Conservation (phyloP, 2,797 vertebrate genomes). For the Typhlichthys eigenmanni region DNA sequence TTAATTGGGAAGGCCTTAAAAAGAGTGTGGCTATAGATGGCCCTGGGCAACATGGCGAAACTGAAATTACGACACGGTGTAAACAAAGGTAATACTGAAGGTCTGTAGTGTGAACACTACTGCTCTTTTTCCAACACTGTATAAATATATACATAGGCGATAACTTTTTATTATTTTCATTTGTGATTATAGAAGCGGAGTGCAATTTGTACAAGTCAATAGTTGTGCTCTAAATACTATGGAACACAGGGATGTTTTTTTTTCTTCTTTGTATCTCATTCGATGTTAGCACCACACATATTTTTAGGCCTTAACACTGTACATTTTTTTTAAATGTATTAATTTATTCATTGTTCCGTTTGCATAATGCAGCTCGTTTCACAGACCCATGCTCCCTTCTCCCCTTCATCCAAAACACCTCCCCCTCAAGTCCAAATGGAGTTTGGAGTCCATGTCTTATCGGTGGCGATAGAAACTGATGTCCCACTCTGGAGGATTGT, state of each 20-base stretch:
- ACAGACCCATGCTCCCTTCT: conserved; percentile 78
- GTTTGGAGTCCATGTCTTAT: conserved; percentile 83
- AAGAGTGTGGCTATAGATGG: conserved; percentile 90
- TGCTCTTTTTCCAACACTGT: conserved; percentile 88
- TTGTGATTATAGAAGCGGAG: conserved; percentile 99
- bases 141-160: conserved; percentile 99
- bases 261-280: conserved; percentile 43
- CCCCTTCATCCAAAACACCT: conserved; percentile 11
- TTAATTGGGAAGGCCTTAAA: conserved; percentile 86
- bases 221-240: conserved; percentile 99
- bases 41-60: conserved; percentile 81
- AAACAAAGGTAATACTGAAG: conserved; percentile 84
- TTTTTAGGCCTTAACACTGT: conserved; percentile 99
- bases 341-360: conserved; percentile 79
- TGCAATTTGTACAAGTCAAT: conserved; percentile 99
- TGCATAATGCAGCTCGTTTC: conserved; percentile 99
- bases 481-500: conserved; percentile 80
- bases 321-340: conserved; percentile 88
- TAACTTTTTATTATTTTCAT: conserved; percentile 98
- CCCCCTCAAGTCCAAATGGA: conserved; percentile 75
- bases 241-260: conserved; percentile 95
- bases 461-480: conserved; percentile 76
- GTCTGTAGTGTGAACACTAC: conserved; percentile 89
- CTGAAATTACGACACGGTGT: conserved; percentile 76
- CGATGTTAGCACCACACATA: conserved; percentile 99